Evolutionary conservation across 30 jellyfish, hydroid and myxozoan species (phyloP), one percentile per base, ranked within the genome.

Genomic region (Catostylus mosaicus): DNA sequence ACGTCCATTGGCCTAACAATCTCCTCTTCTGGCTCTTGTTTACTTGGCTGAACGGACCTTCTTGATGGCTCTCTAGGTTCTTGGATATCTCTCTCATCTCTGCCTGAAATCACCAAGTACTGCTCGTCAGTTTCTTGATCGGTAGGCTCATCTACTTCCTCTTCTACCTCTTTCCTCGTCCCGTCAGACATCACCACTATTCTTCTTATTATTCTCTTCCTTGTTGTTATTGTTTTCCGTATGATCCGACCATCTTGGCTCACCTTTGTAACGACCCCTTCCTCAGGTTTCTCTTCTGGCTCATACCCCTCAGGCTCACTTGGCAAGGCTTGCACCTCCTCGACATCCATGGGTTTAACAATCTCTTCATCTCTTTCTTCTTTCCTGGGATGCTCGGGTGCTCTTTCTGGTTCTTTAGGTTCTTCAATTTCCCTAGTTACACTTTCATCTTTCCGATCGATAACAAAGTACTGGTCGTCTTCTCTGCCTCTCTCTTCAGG

Each of bases 141-240:
- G 40, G n/a, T 57, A 9, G 84, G 84, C 75, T 79, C 83, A 20
- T 61, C 90, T 32, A 79, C 90, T 48, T 79, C 82, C 51, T 79
- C 90, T 46, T 65, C 78, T 35, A 70, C 82, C 50, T 68, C 96
- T 51, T 77, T 67, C 46, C 66, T 52, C 18, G 87, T 76, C 23
- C 96, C 96, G 35, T 89, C 97, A 7, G 97, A 95, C 82, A 74
- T 35, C 30, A 65, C 76, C 45, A 89, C 38, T 30, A 82, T 57
- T 62, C 84, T 89, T 38, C 90, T 88, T 0, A 88, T 62, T 29
- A 73, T 80, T 40, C 87, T 63, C 90, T 81, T 88, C 77, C 82
- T 82, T 0, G 80, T 70, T 19, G 91, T 87, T 20, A 77, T 60
- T 3, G 87, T 69, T 50, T 30, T 88, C 16, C 88, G 68, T 22